Evolutionary conservation across 2,888 invertebrate genomes (phyloP).

Genomic region (Macrophya annulata): DNA sequence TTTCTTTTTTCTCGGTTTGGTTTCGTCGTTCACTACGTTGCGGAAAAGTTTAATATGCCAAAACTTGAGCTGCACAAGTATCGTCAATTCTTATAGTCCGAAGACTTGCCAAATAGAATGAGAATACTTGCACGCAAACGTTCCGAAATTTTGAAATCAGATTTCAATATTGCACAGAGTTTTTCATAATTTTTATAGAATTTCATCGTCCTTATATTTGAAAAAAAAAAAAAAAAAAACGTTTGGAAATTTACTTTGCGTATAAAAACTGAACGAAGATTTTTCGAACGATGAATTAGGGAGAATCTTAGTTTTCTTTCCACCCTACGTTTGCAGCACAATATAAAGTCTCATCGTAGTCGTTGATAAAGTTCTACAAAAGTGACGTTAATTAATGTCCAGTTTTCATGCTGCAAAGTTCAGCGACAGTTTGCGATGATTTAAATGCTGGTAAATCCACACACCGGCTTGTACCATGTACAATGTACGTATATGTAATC

Average conservation of each 20-base stretch:
- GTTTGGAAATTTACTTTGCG: too few relatives aligned
- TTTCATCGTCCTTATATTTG: neutral
- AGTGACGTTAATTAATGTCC: constrained; percentile 63
- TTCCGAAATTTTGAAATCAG: neutral
- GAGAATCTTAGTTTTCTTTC: neutral
- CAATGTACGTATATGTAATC: constrained; percentile 18
- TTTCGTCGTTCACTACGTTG: neutral
- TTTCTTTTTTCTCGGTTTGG: neutral
- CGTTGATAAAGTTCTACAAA: constrained; percentile 57
- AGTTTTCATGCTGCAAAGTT: constrained; percentile 59
- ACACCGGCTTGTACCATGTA: constrained; percentile 56
- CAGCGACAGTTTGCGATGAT: constrained; percentile 63
- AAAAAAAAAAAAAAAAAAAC: too few relatives aligned
- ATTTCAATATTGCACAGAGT: neutral
- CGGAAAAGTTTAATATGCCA: neutral
- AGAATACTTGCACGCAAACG: neutral
- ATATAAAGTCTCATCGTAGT: neutral
- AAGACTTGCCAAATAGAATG: neutral
- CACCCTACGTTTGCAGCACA: neutral
- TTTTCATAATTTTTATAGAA: neutral
- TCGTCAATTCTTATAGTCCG: neutral
- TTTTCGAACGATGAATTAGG: too few relatives aligned
- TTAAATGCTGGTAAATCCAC: constrained; percentile 44
- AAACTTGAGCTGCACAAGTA: neutral
- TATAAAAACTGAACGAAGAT: too few relatives aligned